Evolutionary conservation across 2,797 vertebrate genomes (phyloP).

Genomic region (Micrastur ruficollis): DNA sequence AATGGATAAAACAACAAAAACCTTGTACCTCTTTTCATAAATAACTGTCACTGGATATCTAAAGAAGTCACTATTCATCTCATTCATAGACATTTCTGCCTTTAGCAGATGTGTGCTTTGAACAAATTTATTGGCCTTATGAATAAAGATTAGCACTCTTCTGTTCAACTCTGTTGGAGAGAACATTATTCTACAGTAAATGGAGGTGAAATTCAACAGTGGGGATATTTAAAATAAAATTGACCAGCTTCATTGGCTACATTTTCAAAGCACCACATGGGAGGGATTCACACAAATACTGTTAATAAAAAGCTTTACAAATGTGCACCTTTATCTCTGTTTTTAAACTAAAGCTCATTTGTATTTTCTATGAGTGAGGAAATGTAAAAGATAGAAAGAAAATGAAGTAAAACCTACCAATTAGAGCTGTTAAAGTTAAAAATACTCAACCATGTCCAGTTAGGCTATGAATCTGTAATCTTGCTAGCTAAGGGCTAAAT

Average conservation of each 20-base stretch:
- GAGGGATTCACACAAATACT: background rate
- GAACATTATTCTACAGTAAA: slow-evolving; percentile 62
- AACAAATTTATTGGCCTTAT: slow-evolving; percentile 59
- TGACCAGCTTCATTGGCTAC: background rate
- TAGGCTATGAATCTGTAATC: background rate
- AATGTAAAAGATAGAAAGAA: background rate
- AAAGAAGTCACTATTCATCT: slow-evolving; percentile 50
- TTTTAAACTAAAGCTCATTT: background rate
- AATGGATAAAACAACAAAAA: slow-evolving; percentile 9
- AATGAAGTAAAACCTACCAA: background rate
- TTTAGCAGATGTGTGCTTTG: slow-evolving; percentile 51
- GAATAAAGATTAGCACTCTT: slow-evolving; percentile 69
- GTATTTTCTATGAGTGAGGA: background rate
- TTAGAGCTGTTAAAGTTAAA: background rate
- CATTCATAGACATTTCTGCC: slow-evolving; percentile 24
- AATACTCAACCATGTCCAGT: background rate
- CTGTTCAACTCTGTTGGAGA: slow-evolving; percentile 24
- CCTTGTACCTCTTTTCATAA: background rate
- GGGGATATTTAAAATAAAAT: slow-evolving; percentile 19
- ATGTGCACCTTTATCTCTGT: background rate
- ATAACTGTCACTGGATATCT: background rate
- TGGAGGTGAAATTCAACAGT: slow-evolving; percentile 24
- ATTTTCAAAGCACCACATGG: background rate
- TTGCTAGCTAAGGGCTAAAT: background rate
- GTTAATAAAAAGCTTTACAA: background rate